A percentile compares a stretch with the other conserved stretches of the same genome.
phyloP scores from a whole-genome alignment of 2,797 vertebrate species.

The Eptatretus atami region DNA sequence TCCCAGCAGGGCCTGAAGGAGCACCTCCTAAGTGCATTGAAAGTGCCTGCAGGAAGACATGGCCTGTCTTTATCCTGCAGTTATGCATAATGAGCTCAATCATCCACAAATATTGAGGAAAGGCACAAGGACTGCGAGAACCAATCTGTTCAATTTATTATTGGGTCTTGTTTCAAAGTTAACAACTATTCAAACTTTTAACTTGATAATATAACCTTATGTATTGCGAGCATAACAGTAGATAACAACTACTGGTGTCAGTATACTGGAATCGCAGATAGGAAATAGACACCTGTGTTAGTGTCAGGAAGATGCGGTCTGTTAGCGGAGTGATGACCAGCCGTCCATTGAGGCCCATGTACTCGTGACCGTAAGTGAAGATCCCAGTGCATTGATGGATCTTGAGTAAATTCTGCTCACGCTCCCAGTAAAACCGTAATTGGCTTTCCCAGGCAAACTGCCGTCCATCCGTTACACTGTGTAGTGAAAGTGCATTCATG shows the following conservation, averaged over 20 bases:
- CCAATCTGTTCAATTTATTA: no score
- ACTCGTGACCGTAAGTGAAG: slow-evolving; percentile 73
- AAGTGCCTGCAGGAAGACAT: slow-evolving; percentile 27
- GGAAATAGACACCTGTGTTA: slow-evolving; percentile 39
- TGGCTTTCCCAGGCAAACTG: slow-evolving; percentile 95
- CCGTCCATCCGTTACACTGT: slow-evolving; percentile 43
- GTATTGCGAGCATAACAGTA: no score
- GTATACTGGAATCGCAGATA: no score
- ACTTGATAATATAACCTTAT: no score
- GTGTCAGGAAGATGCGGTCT: slow-evolving; percentile 71
- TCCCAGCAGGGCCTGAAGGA: slow-evolving; percentile 66
- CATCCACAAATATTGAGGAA: no score
- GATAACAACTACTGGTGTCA: no score
- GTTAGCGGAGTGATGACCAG: slow-evolving; percentile 86
- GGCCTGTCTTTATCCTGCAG: no score
- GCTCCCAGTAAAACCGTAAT: slow-evolving; percentile 63
- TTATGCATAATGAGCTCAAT: no score
- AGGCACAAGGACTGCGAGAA: no score
- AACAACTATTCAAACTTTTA: no score
- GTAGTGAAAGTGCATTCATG: no score
- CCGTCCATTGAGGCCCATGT: slow-evolving; percentile 82
- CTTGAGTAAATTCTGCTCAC: slow-evolving; percentile 29
- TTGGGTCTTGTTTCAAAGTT: no score
- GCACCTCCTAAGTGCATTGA: slow-evolving; percentile 94
- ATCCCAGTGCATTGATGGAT: slow-evolving; percentile 59